These are phyloP conservation scores for Phalacrocorax pelagicus DNA, from an alignment of 2,113 vertebrate species.

Conservation along the genomic window DNA sequence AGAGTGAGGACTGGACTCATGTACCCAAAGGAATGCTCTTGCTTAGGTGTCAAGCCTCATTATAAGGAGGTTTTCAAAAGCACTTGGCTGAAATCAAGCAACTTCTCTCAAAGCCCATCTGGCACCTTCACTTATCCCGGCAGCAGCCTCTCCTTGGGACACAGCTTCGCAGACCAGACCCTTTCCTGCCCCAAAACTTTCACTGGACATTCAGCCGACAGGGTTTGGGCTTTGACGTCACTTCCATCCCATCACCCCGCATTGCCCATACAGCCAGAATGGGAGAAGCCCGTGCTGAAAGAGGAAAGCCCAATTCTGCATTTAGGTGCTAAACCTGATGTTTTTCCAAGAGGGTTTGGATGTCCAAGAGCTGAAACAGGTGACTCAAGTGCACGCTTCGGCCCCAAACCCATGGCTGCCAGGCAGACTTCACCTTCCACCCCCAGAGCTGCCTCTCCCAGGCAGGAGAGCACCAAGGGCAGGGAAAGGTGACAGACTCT, in stretches of 20 bases:
- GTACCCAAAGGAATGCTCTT: background rate
- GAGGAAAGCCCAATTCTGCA: background rate
- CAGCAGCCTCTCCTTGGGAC: background rate
- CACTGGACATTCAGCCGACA: background rate
- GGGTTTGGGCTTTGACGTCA: background rate
- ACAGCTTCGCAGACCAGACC: fast-evolving
- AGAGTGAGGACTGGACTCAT: fast-evolving
- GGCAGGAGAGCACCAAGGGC: background rate
- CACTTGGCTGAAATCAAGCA: background rate
- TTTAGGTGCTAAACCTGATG: background rate
- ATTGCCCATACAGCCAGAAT: fast-evolving
- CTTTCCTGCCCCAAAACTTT: background rate
- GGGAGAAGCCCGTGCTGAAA: background rate
- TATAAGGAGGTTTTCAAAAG: background rate
- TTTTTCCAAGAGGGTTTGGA: background rate
- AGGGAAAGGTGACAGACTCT: background rate
- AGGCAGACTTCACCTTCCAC: background rate
- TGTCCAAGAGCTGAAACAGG: background rate
- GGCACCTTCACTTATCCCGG: background rate
- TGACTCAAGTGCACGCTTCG: background rate
- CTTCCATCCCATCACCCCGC: background rate
- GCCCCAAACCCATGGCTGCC: background rate
- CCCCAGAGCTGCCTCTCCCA: background rate
- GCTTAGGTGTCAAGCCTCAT: background rate
- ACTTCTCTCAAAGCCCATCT: background rate